A percentile compares a stretch with the other conserved stretches of the same genome.
Evolutionary conservation across 2,888 invertebrate species (phyloP).

Genomic region (Drosophila paramelanica): DNA sequence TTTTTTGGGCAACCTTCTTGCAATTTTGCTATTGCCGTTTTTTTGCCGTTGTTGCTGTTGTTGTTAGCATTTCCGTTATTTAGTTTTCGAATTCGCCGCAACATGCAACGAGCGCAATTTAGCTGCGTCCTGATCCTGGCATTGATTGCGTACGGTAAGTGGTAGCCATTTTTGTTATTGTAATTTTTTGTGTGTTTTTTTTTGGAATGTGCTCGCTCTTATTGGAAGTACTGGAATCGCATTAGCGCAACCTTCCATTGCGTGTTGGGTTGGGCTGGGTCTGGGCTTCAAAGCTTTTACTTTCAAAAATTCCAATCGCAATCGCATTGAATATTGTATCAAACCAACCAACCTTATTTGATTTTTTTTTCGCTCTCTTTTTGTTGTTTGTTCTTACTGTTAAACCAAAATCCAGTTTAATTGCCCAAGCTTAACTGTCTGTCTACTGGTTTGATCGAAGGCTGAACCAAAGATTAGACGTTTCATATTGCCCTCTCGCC

Average conservation of each 20-base stretch:
- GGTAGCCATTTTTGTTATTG: conserved; percentile 7
- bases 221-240: conserved; percentile 7
- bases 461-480: conserved; percentile 50
- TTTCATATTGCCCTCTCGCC: conserved; percentile 8
- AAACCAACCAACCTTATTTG: conserved; percentile 10
- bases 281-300: conserved; percentile 64
- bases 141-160: conserved; percentile 75
- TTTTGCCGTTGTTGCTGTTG: conserved; percentile 13
- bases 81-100: conserved; percentile 21
- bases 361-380: not conserved
- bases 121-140: conserved; percentile 72
- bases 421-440: conserved; percentile 5
- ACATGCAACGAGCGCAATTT: conserved; percentile 67
- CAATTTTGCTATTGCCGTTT: not conserved
- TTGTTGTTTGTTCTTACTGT: conserved; percentile 43
- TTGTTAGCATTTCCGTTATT: conserved; percentile 20
- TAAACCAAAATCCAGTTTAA: conserved; percentile 53
- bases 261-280: conserved; percentile 17
- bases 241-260: conserved; percentile 62
- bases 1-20: not conserved
- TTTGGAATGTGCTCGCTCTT: not conserved
- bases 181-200: not conserved
- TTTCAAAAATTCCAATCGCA: conserved; percentile 68
- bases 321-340: conserved; percentile 18
- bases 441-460: conserved; percentile 53